Evolutionary conservation across 1,140 invertebrate genomes (phyloP), one percentile per base, ranked within the genome.

Genomic region (Portunus trituberculatus): DNA sequence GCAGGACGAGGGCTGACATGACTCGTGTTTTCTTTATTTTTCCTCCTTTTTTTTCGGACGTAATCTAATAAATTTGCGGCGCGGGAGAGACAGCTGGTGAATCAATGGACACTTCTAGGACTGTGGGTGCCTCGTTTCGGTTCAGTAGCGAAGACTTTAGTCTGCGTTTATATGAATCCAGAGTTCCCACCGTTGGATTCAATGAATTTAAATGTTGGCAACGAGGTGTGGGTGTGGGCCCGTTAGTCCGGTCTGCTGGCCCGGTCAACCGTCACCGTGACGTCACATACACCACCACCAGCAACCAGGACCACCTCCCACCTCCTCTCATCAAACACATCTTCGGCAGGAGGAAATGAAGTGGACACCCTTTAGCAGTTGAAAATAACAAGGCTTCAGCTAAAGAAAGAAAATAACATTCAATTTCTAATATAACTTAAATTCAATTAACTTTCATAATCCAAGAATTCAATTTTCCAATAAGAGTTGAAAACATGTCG

Each of bases 121-220:
- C 12, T 20, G 3, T 59, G 52, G 20, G 52, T 1, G 52, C 52
- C 52, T 59, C 52, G 52, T 39, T 4, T 20, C 20, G 0, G 20
- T n/a, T 76, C 20, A n/a, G 67, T 7, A 76, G 20, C 20, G 67
- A 76, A 20, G 67, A 59, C 0, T n/a, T 76, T n/a, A 76, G 20
- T n/a, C 20, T 20, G 25, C n/a, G 67, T 76, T 76, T 76, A 7
- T 76, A 76, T n/a, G 67, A n/a, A n/a, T 76, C 20, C 67, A 25
- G 16, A 76, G 67, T 76, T n/a, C 20, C 67, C n/a, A 76, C 67
- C 67, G 67, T n/a, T 76, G 67, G 67, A 8, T 25, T 76, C 67
- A 76, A 76, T 76, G 67, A 76, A 76, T 76, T 76, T 76, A 25
- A 76, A 76, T 76, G 67, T 76, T 76, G 67, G 67, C 67, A 76